A percentile compares a stretch with the other conserved stretches of the same genome.
Conservation (phyloP, 2,113 vertebrate species). For the Maccullochella peelii region DNA sequence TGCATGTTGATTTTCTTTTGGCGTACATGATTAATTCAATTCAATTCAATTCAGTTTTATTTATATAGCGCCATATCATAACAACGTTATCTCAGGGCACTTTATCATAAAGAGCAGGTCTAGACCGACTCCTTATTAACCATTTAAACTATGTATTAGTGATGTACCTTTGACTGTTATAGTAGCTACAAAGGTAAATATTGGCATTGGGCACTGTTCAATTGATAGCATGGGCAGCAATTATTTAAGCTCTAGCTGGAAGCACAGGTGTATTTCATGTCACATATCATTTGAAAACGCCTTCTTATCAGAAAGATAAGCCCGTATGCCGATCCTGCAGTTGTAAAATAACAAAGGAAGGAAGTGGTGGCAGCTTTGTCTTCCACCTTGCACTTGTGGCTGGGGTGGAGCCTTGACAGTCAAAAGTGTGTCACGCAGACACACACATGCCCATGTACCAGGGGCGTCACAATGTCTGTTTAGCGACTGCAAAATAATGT, state of each 20-base stretch:
- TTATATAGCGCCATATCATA: too few relatives aligned
- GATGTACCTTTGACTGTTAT: neutral
- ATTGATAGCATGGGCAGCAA: neutral
- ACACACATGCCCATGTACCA: constrained; percentile 45
- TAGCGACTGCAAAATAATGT: constrained; percentile 79
- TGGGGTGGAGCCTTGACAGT: constrained; percentile 50
- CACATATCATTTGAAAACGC: neutral
- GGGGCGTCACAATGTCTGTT: constrained; percentile 75
- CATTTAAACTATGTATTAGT: constrained; percentile 24
- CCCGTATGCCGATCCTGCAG: neutral
- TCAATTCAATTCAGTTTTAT: too few relatives aligned
- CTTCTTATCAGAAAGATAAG: neutral
- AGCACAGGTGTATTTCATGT: neutral
- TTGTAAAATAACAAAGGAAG: constrained; percentile 27
- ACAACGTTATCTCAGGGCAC: too few relatives aligned
- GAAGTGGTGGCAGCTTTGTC: constrained; percentile 7
- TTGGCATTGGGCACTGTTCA: neutral
- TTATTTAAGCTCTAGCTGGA: neutral
- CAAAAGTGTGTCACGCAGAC: constrained; percentile 70
- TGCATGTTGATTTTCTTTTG: neutral
- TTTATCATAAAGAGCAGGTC: too few relatives aligned
- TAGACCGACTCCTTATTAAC: too few relatives aligned
- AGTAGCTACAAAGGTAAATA: neutral
- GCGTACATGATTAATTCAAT: neutral
- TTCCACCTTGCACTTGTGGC: constrained; percentile 52